Percentiles rank a stretch among this genome's conserved stretches.
phyloP scores from a whole-genome alignment of 2,113 vertebrate genomes.

The Sylvietta virens region DNA sequence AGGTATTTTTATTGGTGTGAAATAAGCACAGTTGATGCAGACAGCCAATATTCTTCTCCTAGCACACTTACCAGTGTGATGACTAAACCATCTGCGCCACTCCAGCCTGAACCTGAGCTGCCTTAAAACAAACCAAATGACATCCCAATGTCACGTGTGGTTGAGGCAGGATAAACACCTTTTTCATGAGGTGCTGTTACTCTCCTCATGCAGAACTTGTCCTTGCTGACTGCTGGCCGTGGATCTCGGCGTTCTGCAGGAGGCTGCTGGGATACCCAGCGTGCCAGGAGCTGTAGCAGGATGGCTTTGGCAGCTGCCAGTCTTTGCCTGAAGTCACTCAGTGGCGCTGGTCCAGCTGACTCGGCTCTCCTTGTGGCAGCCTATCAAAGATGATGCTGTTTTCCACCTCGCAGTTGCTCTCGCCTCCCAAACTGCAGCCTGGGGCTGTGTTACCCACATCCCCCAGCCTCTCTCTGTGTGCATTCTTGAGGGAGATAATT shows the following conservation, averaged over 20 bases:
- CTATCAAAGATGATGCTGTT: neutral
- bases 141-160: neutral
- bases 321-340: slow-evolving; percentile 1
- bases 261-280: neutral
- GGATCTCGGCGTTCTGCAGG: neutral
- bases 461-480: neutral
- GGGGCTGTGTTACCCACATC: neutral
- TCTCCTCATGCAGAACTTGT: neutral
- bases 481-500: slow-evolving; percentile 19
- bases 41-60: neutral
- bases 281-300: neutral
- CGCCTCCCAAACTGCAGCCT: neutral
- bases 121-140: neutral
- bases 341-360: neutral
- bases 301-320: neutral
- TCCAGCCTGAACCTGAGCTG: neutral
- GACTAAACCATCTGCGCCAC: neutral
- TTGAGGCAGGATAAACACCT: neutral
- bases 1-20: neutral
- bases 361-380: neutral
- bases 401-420: neutral
- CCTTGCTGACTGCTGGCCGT: neutral
- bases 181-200: neutral
- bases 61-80: neutral
- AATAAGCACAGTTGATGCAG: neutral